Evolutionary conservation across 2,888 invertebrate species (phyloP).

Genomic region (Sphaerophoria rueppellii): DNA sequence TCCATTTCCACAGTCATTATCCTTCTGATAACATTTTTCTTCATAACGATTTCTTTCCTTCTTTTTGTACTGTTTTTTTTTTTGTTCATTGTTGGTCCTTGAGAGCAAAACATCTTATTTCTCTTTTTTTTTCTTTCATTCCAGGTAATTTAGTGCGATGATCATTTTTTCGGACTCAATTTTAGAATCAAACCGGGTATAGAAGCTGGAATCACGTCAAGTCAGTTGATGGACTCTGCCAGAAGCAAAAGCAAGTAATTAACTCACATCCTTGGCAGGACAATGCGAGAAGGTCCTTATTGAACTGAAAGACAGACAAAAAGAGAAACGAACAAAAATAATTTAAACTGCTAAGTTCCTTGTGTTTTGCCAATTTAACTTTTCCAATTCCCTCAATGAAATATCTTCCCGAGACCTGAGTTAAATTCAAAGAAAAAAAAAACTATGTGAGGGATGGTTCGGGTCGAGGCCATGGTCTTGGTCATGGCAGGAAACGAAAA

Average conservation of each 20-base stretch:
- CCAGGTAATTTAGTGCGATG: slow-evolving; percentile 61
- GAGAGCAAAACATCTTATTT: slow-evolving; percentile 52
- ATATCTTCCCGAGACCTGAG: slow-evolving; percentile 2
- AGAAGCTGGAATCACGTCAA: neutral
- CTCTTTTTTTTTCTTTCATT: slow-evolving; percentile 46
- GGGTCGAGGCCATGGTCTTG: slow-evolving; percentile 1
- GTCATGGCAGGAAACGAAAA: neutral
- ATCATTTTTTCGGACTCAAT: slow-evolving; percentile 35
- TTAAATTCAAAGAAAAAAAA: slow-evolving; percentile 3
- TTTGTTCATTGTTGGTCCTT: slow-evolving; percentile 35
- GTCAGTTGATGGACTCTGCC: slow-evolving; percentile 41
- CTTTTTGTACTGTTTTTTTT: neutral
- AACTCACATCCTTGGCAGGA: slow-evolving; percentile 26
- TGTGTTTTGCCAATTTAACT: slow-evolving; percentile 30
- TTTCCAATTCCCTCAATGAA: slow-evolving; percentile 24
- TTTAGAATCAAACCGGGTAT: neutral
- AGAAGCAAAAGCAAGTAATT: slow-evolving; percentile 39
- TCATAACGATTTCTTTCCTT: neutral
- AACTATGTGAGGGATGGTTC: neutral
- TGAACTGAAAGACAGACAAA: neutral
- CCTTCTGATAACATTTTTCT: slow-evolving; percentile 40
- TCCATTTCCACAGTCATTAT: slow-evolving; percentile 51
- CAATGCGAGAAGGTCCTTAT: neutral
- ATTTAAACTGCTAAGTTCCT: neutral
- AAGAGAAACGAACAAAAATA: neutral